These are phyloP conservation scores for Epinephelus cyanopodus DNA, from an alignment of 2,113 vertebrate genomes.

Conservation along the genomic window DNA sequence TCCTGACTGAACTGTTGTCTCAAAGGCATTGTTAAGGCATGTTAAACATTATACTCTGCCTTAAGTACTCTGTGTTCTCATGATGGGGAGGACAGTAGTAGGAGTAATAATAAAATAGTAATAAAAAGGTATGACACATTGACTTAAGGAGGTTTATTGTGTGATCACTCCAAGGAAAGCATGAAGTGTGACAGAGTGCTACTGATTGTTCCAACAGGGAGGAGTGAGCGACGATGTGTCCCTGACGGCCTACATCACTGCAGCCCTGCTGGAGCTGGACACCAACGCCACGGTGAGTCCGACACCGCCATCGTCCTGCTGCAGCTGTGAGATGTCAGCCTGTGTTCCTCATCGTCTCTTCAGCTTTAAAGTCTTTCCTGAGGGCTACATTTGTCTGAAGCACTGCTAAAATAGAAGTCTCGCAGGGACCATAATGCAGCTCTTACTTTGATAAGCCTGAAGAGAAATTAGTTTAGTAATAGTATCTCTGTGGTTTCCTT, in stretches of 20 bases:
- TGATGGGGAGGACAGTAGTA: too few species aligned
- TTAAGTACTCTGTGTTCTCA: too few species aligned
- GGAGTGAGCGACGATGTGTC: conserved; percentile 89
- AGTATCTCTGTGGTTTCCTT: neutral
- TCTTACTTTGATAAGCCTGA: neutral
- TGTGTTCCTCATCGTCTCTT: neutral
- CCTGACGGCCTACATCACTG: conserved; percentile 87
- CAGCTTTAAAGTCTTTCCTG: neutral
- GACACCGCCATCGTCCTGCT: neutral
- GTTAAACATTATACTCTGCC: too few species aligned
- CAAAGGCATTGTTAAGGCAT: too few species aligned
- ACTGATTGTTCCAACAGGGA: conserved; percentile 77
- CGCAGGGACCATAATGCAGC: neutral
- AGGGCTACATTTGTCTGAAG: neutral
- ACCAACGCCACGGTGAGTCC: conserved; percentile 76
- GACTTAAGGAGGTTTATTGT: too few species aligned
- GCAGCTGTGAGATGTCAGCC: neutral
- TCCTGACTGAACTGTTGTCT: too few species aligned
- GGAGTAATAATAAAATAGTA: too few species aligned
- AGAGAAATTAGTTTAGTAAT: neutral
- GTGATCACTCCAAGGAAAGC: too few species aligned
- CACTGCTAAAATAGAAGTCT: neutral
- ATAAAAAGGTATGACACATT: too few species aligned
- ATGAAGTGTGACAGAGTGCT: too few species aligned
- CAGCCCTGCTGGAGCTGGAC: conserved; percentile 88